Percentiles rank a stretch among this genome's conserved stretches.
Conservation (phyloP, 1,140 invertebrate genomes). For the Diabrotica undecimpunctata region DNA sequence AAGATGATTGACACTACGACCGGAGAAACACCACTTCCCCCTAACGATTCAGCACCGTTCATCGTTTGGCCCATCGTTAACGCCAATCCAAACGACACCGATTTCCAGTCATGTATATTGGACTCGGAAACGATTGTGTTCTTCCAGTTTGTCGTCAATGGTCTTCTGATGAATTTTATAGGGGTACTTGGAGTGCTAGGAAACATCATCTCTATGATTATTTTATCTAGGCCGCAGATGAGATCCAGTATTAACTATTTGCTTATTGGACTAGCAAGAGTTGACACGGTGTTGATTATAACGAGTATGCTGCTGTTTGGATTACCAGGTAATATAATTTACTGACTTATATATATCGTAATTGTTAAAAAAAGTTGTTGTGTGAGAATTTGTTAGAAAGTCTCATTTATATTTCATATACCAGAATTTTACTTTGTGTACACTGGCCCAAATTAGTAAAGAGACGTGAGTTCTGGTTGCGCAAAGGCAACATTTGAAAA, state of each 20-base stretch:
- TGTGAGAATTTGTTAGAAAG: too few species aligned
- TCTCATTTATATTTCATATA: too few species aligned
- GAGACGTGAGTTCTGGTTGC: too few species aligned
- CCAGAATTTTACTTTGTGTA: too few species aligned
- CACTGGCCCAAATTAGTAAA: too few species aligned
- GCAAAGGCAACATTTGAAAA: too few species aligned
- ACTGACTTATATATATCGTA: too few species aligned
- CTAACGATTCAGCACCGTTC: neutral
- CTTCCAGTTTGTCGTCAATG: constrained; percentile 73
- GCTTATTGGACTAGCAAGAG: constrained; percentile 83
- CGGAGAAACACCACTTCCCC: neutral
- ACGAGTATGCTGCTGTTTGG: constrained; percentile 85
- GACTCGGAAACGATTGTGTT: constrained; percentile 26
- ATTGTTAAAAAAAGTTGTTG: too few species aligned
- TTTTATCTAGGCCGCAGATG: constrained; percentile 89
- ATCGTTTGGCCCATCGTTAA: neutral
- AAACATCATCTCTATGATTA: constrained; percentile 86
- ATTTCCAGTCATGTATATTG: constrained; percentile 26
- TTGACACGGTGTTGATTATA: constrained; percentile 84
- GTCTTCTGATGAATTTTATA: constrained; percentile 77
- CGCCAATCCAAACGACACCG: constrained; percentile 6
- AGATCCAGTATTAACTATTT: constrained; percentile 91
- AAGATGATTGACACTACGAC: neutral
- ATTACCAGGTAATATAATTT: constrained; percentile 54
- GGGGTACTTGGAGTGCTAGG: constrained; percentile 83